Evolutionary conservation across 2,113 vertebrate species (phyloP).

Genomic region (Odocoileus virginianus): DNA sequence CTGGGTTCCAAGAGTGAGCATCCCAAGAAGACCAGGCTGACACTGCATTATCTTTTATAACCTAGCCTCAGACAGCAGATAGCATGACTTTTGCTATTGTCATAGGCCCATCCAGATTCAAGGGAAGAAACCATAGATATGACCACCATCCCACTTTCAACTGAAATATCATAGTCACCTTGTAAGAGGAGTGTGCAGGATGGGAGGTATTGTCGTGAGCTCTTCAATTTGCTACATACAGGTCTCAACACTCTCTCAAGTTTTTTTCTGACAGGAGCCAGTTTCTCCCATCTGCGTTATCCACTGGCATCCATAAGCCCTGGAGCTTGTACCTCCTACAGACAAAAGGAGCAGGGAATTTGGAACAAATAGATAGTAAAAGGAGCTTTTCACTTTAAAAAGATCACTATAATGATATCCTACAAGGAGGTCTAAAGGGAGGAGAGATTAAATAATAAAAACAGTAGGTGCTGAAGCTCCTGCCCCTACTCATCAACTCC

Average conservation of each 20-base stretch:
- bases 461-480: neutral
- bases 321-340: neutral
- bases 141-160: too few species aligned
- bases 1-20: neutral
- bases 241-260: neutral
- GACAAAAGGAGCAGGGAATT: neutral
- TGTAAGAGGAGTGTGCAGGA: neutral
- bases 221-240: neutral
- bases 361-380: neutral
- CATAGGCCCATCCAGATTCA: neutral
- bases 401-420: neutral
- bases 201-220: neutral
- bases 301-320: neutral
- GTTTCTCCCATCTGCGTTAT: neutral
- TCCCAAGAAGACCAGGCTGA: neutral
- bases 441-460: conserved; percentile 55
- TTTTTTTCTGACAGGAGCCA: neutral
- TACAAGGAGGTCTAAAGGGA: neutral
- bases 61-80: neutral
- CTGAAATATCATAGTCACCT: neutral
- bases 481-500: neutral
- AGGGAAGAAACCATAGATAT: neutral
- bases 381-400: conserved; percentile 28
- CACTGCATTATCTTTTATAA: neutral
- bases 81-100: neutral